phyloP scores from a whole-genome alignment of 2,888 invertebrate genomes.

The Cryptocheilus praepositus region DNA sequence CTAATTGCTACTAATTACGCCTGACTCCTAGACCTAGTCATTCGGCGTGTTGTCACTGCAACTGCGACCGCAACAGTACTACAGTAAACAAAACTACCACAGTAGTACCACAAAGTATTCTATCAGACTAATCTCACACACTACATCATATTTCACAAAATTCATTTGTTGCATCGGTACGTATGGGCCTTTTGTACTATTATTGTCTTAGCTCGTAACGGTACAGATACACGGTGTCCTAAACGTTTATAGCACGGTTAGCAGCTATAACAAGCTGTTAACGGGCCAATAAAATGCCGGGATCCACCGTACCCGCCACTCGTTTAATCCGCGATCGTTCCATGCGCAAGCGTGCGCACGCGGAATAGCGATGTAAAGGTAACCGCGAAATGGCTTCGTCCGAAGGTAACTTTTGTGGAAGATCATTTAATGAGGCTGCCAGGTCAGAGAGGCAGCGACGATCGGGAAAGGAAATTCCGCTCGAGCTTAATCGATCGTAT shows the following conservation, averaged over 20 bases:
- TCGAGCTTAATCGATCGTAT: slow-evolving; percentile 43
- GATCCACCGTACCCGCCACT: slow-evolving; percentile 12
- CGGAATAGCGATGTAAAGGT: neutral
- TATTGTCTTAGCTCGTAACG: neutral
- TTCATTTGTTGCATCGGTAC: too few species aligned
- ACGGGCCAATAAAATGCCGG: slow-evolving; percentile 25
- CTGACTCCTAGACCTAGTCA: too few species aligned
- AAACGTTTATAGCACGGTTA: neutral
- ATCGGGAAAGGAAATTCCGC: slow-evolving; percentile 31
- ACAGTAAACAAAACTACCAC: too few species aligned
- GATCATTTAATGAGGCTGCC: slow-evolving; percentile 29
- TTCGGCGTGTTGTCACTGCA: too few species aligned
- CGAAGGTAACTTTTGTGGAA: slow-evolving; percentile 22
- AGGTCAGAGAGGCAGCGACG: slow-evolving; percentile 13
- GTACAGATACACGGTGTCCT: slow-evolving; percentile 6
- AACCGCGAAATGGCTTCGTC: neutral
- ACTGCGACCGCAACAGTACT: too few species aligned
- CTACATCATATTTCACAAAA: too few species aligned
- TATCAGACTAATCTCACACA: too few species aligned
- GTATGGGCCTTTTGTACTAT: too few species aligned
- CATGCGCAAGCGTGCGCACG: neutral
- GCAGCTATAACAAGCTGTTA: slow-evolving; percentile 18
- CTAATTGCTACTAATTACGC: too few species aligned
- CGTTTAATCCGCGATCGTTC: slow-evolving; percentile 14
- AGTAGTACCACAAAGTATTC: too few species aligned